phyloP scores from a whole-genome alignment of 2,113 vertebrate species.

The Aegotheles bennettii region DNA sequence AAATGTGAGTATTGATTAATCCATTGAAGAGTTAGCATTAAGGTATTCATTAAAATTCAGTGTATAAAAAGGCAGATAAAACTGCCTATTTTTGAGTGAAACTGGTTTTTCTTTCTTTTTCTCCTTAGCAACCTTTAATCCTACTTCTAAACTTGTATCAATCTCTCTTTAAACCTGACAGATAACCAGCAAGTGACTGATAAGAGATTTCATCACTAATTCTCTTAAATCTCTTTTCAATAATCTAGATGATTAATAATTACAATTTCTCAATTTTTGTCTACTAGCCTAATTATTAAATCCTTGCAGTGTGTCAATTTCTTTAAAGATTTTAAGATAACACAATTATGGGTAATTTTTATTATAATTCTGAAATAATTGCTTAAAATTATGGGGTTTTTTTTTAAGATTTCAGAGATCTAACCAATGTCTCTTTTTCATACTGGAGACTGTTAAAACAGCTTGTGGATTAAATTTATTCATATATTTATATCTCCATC shows the following conservation, averaged over 20 bases:
- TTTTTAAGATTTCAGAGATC: background rate
- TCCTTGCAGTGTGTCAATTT: background rate
- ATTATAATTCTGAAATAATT: background rate
- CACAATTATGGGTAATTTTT: conserved; percentile 15
- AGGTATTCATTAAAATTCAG: background rate
- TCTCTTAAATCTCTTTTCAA: conserved; percentile 1
- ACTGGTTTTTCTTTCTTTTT: background rate
- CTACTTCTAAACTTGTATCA: background rate
- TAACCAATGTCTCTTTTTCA: background rate
- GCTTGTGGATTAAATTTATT: background rate
- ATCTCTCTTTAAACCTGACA: background rate
- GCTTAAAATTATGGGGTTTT: background rate
- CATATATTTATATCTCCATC: background rate
- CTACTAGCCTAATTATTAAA: conserved; percentile 2
- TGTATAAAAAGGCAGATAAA: background rate
- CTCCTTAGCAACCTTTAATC: background rate
- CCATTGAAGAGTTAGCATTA: background rate
- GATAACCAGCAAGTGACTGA: conserved; percentile 14
- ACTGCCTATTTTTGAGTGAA: background rate
- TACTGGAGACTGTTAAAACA: background rate
- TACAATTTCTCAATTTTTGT: background rate
- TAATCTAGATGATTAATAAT: conserved; percentile 28
- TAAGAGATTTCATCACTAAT: conserved; percentile 21
- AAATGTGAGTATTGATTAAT: background rate
- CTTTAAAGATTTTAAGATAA: background rate